Conservation (phyloP, 2,113 vertebrate species). For the Vidua chalybeata region DNA sequence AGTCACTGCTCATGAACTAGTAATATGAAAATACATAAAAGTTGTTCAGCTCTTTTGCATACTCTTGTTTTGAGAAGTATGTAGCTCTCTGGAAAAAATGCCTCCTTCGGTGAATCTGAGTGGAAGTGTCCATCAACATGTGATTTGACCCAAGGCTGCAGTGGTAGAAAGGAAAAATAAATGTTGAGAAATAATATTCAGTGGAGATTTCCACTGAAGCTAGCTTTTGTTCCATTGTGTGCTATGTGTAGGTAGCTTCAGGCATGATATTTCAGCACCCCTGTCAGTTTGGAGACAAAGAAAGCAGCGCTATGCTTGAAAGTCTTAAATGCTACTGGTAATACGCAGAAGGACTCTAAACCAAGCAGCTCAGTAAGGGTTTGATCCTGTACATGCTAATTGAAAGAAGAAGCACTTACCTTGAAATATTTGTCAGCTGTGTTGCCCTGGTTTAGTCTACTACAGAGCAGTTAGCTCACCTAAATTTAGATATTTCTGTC, state of each 20-base stretch:
- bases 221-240: background rate
- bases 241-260: background rate
- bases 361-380: background rate
- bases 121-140: background rate
- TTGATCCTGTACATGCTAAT: background rate
- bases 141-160: background rate
- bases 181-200: background rate
- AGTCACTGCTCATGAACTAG: background rate
- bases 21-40: background rate
- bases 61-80: background rate
- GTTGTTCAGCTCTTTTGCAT: background rate
- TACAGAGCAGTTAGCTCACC: background rate
- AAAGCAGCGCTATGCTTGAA: background rate
- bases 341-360: background rate
- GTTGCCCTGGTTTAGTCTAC: background rate
- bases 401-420: rapidly evolving
- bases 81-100: background rate
- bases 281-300: background rate
- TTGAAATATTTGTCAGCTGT: background rate
- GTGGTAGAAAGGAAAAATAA: background rate
- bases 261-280: background rate
- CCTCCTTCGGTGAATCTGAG: background rate
- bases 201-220: background rate
- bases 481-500: background rate
- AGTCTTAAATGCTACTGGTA: background rate